These are phyloP conservation scores for Drosophila mulleri DNA, from an alignment of 2,888 invertebrate genomes.

Conservation along the genomic window DNA sequence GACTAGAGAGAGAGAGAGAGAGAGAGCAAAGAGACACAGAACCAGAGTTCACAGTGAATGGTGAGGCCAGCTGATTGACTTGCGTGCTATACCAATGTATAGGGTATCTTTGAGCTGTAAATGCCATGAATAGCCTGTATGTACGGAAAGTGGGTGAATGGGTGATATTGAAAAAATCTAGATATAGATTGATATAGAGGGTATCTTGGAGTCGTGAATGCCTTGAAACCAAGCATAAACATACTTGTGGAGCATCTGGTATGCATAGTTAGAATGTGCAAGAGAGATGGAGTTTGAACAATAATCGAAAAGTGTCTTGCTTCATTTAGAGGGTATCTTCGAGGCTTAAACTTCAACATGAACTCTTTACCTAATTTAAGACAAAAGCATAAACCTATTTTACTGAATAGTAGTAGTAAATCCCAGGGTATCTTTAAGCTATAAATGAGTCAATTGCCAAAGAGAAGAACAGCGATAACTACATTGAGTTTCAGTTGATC, in stretches of 20 bases:
- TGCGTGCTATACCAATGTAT: neutral
- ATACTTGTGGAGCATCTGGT: neutral
- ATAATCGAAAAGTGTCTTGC: neutral
- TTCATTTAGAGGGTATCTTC: neutral
- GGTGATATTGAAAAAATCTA: too few species aligned
- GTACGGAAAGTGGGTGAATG: neutral
- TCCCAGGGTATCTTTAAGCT: neutral
- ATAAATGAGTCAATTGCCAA: neutral
- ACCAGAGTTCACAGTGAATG: conserved; percentile 3
- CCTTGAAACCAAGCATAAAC: neutral
- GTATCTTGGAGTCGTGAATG: neutral
- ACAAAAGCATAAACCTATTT: too few species aligned
- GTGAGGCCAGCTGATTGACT: conserved; percentile 1
- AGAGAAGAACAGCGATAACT: neutral
- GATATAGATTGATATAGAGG: neutral
- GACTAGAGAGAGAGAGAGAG: neutral
- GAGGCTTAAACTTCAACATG: neutral
- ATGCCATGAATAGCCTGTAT: neutral
- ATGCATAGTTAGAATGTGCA: neutral
- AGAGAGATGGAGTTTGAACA: neutral
- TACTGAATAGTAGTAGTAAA: neutral
- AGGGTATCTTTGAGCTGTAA: neutral
- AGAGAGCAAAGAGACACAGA: neutral
- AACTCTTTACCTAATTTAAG: neutral
- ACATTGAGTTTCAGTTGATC: neutral